Base-by-base conservation (phyloP, 1,140 invertebrate genomes). In the Philopotamus ludificatus region DNA sequence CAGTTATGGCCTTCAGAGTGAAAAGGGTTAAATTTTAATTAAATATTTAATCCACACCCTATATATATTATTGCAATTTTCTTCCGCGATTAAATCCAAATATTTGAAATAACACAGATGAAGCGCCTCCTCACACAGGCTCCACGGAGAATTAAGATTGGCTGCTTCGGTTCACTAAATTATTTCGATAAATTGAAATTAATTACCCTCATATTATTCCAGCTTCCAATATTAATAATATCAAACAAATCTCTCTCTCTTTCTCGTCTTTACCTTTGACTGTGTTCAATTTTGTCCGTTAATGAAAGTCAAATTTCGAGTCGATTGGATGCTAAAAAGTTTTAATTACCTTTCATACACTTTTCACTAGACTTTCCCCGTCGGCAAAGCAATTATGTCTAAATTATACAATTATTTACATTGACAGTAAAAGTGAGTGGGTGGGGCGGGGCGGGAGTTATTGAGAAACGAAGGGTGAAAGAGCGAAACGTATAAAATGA, bases 371-470 rank as follows among this genome's bases (percentile, higher is more conserved):
- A 58, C 50, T 60, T 63, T 9, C 60, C 57, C 67, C 67, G 59
- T 54, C 39, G 67, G 51, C 57, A 57, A 65, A 61, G 67, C 67
- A 65, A 68, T 68, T 65, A 65, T 25, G 57, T 41, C 41, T 61
- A 65, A 68, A 68, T 68, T 68, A 68, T 68, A 68, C 63, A 68
- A 68, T 68, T 68, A 68, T 68, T 68, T 68, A 62, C 67, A 68
- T 65, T 68, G 67, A 61, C 67, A 61, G 58, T 54, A 49, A 28
- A 45, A 50, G 61, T 16, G 28, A 15, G 15, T 7, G 60, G 21
- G 26, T 26, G 28, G 28, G 28, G 28, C 28, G 23, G 9, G 39
- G 28, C 28, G 51, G 55, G 51, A n/a, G n/a, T n/a, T n/a, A n/a
- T n/a, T n/a, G n/a, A n/a, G n/a, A n/a, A n/a, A n/a, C 45, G 21